Percentiles rank a stretch among this genome's conserved stretches.
Conservation (phyloP, 2,113 vertebrate species). For the Lamprologus ornatipinnis region DNA sequence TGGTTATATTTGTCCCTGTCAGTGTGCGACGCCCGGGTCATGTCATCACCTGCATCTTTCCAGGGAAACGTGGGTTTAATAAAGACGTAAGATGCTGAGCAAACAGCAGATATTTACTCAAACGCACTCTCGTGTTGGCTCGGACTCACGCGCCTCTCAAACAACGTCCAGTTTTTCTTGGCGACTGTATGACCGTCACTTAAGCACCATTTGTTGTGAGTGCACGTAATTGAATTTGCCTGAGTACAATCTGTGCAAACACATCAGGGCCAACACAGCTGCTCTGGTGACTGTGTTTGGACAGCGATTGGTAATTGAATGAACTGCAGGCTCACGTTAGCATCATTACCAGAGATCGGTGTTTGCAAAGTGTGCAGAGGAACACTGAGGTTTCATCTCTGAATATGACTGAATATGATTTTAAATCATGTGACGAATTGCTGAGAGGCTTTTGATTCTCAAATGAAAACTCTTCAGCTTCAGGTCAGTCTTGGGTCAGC, state of each 20-base stretch:
- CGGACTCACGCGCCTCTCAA: not conserved
- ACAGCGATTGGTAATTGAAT: constrained; percentile 8
- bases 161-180: not conserved
- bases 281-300: constrained; percentile 21
- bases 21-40: not conserved
- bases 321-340: not conserved
- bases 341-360: not conserved
- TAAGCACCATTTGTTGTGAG: not conserved
- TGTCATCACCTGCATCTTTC: not conserved
- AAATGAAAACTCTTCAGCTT: not conserved
- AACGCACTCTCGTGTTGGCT: not conserved
- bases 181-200: not conserved
- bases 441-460: not conserved
- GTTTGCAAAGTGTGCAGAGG: not conserved
- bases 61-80: not conserved
- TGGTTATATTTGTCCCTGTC: not conserved
- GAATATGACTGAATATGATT: not conserved
- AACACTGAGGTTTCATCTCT: not conserved
- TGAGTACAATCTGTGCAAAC: constrained; percentile 24
- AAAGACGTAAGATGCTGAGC: not conserved
- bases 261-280: not conserved
- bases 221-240: constrained; percentile 32
- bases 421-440: not conserved
- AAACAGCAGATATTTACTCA: not conserved
- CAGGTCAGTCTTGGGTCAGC: not conserved